phyloP scores from a whole-genome alignment of 2,888 invertebrate genomes.

The Mesochorus sp. region DNA sequence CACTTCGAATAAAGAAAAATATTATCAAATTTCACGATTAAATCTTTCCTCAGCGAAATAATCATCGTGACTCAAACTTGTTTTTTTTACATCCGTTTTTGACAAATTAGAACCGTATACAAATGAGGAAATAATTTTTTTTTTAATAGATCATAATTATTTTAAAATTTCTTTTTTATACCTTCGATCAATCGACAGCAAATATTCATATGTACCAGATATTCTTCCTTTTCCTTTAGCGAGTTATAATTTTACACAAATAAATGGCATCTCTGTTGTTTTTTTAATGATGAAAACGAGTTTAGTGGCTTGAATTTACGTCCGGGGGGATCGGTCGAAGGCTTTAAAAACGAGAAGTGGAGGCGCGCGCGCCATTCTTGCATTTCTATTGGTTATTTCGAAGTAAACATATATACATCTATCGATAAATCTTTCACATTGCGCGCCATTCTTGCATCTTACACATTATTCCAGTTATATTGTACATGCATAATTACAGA shows the following conservation, averaged over 20 bases:
- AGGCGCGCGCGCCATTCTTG: conserved; percentile 12
- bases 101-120: no score
- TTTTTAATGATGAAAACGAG: conserved; percentile 33
- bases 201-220: neutral
- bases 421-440: neutral
- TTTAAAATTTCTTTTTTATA: no score
- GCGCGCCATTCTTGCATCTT: neutral
- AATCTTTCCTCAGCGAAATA: neutral
- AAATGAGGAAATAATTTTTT: no score
- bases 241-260: conserved; percentile 6
- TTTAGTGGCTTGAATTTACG: conserved; percentile 8
- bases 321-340: conserved; percentile 1
- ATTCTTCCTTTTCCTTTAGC: neutral
- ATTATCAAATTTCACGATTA: neutral
- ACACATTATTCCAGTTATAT: neutral
- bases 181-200: no score
- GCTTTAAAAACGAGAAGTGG: conserved; percentile 22
- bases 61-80: neutral
- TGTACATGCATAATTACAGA: no score
- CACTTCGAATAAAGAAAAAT: neutral
- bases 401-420: neutral
- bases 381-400: conserved; percentile 2
- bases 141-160: no score
- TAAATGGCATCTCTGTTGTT: neutral
- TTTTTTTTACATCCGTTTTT: neutral